Percentiles rank a stretch among this genome's conserved stretches.
These are phyloP conservation scores for Callyntrura guangdongensis DNA, from an alignment of 2,888 invertebrate genomes.

Conservation along the genomic window DNA sequence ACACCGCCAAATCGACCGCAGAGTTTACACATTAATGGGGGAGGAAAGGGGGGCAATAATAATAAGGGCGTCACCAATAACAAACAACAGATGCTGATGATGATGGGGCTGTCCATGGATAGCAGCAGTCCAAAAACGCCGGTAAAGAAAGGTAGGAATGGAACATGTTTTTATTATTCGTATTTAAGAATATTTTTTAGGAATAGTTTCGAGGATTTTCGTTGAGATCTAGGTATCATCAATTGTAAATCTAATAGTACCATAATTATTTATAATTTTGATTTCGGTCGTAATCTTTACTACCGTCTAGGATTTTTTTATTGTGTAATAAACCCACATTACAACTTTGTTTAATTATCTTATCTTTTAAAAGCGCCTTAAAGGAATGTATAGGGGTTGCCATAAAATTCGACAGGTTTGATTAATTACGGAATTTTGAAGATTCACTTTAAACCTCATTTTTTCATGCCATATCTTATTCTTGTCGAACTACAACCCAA, in stretches of 20 bases:
- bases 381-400: not conserved
- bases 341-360: not conserved
- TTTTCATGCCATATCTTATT: too few relatives aligned
- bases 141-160: conserved; percentile 83
- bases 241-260: too few relatives aligned
- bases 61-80: conserved; percentile 57
- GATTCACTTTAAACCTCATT: too few relatives aligned
- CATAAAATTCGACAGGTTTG: too few relatives aligned
- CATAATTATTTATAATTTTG: too few relatives aligned
- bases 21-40: conserved; percentile 71
- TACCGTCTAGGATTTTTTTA: not conserved
- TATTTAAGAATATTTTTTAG: too few relatives aligned
- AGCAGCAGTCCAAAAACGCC: conserved; percentile 83
- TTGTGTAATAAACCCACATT: too few relatives aligned
- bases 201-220: too few relatives aligned
- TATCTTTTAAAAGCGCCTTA: not conserved
- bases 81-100: conserved; percentile 32
- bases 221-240: too few relatives aligned
- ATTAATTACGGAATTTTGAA: too few relatives aligned
- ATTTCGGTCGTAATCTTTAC: not conserved
- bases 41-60: conserved; percentile 69
- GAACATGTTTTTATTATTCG: not conserved
- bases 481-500: too few relatives aligned
- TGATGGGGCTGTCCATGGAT: conserved; percentile 36
- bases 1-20: conserved; percentile 70